Conservation (phyloP, 2,797 vertebrate species). For the Oryzias dopingdopingensis region DNA sequence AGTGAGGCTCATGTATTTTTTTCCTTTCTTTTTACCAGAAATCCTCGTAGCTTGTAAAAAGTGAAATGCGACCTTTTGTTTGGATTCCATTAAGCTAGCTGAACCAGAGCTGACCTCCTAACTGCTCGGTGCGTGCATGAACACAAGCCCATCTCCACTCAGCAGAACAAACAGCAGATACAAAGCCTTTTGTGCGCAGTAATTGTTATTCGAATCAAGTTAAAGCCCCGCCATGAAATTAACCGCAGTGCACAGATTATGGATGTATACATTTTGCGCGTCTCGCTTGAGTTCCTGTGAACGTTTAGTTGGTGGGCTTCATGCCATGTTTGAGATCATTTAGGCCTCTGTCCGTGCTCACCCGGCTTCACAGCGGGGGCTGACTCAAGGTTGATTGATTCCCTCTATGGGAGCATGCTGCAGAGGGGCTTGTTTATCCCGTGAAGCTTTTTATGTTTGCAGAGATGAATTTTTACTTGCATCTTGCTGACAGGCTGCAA, state of each 20-base stretch:
- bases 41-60: slow-evolving; percentile 14
- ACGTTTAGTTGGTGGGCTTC: slow-evolving; percentile 22
- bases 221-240: slow-evolving; percentile 23
- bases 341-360: slow-evolving; percentile 29
- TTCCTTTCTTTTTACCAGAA: not conserved
- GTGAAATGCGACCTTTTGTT: slow-evolving; percentile 55
- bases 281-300: slow-evolving; percentile 39
- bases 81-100: slow-evolving; percentile 44
- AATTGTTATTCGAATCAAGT: slow-evolving; percentile 36
- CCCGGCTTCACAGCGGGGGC: slow-evolving; percentile 30
- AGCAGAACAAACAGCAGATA: slow-evolving; percentile 58
- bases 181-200: slow-evolving; percentile 42
- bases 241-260: slow-evolving; percentile 43
- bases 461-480: slow-evolving; percentile 46
- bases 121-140: slow-evolving; percentile 49
- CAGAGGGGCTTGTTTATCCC: slow-evolving; percentile 54
- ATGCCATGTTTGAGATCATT: slow-evolving; percentile 52
- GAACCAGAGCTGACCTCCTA: slow-evolving; percentile 57
- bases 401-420: slow-evolving; percentile 27
- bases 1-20: slow-evolving; percentile 2
- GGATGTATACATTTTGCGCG: slow-evolving; percentile 30
- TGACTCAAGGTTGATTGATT: slow-evolving; percentile 44
- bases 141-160: slow-evolving; percentile 53
- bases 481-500: slow-evolving; percentile 9
- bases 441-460: slow-evolving; percentile 19